These are phyloP conservation scores for Hoplostethus atlanticus DNA, from an alignment of 2,797 vertebrate genomes.

Conservation along the genomic window DNA sequence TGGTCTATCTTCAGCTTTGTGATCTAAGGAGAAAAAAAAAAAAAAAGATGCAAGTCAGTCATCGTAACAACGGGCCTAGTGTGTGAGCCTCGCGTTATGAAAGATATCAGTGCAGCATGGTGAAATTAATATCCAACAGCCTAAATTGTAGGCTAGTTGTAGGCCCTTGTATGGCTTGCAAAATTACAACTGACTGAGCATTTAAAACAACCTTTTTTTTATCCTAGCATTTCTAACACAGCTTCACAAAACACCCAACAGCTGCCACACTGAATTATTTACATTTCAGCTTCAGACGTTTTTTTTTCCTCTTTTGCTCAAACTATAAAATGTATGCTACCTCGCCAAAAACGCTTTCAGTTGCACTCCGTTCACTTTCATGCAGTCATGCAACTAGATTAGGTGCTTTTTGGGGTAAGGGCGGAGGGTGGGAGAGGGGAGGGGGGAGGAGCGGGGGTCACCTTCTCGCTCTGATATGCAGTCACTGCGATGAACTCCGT, in stretches of 20 bases:
- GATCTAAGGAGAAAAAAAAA: slow-evolving; percentile 69
- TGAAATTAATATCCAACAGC: neutral
- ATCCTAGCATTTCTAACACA: neutral
- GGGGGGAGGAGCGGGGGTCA: slow-evolving; percentile 62
- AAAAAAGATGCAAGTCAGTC: slow-evolving; percentile 1
- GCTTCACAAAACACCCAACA: neutral
- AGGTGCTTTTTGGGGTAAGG: neutral
- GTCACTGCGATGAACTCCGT: slow-evolving; percentile 98
- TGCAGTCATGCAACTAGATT: neutral
- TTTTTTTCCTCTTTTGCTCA: neutral
- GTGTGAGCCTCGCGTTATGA: too few relatives aligned
- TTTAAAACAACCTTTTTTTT: neutral
- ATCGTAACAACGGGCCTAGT: neutral
- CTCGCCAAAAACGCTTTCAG: neutral
- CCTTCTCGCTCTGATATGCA: slow-evolving; percentile 98
- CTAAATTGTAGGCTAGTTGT: neutral
- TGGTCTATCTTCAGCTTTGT: slow-evolving; percentile 99
- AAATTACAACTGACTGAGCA: neutral
- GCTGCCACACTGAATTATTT: neutral
- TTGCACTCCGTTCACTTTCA: neutral
- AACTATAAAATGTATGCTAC: neutral
- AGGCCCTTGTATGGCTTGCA: neutral
- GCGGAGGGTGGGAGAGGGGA: neutral
- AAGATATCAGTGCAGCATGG: neutral
- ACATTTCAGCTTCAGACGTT: neutral